Percentiles rank a stretch among this genome's conserved stretches.
Evolutionary conservation across 2,113 vertebrate genomes (phyloP).

Genomic region (Notarius lentiginosus): DNA sequence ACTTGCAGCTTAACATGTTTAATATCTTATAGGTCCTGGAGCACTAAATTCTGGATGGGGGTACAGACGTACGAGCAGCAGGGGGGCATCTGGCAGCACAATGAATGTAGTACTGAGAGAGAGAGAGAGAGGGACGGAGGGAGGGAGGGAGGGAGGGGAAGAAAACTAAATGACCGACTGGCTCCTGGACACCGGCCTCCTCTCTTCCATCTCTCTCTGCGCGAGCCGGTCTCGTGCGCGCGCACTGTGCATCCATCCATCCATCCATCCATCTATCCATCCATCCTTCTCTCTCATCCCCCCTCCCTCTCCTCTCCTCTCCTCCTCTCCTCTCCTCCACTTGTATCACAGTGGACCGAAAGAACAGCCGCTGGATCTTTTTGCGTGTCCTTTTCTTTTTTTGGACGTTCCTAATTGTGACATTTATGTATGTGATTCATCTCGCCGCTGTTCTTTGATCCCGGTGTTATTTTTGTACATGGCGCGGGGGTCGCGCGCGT

Average conservation of each 20-base stretch:
- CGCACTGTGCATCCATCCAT: conserved; percentile 6
- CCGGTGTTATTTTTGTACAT: conserved; percentile 5
- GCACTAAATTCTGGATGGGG: not conserved
- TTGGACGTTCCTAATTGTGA: not conserved
- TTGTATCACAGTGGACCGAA: conserved; percentile 46
- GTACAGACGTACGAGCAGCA: conserved; percentile 15
- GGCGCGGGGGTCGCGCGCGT: conserved; percentile 20
- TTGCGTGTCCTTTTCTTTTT: conserved; percentile 4
- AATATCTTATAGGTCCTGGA: not conserved
- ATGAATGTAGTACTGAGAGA: not conserved
- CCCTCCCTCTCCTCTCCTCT: conserved; percentile 11
- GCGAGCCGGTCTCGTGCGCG: not conserved
- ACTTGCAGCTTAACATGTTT: not conserved
- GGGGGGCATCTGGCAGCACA: not conserved
- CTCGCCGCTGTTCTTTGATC: not conserved
- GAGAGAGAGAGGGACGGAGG: not conserved
- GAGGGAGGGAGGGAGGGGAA: not conserved
- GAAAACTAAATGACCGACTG: not conserved
- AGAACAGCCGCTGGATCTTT: conserved; percentile 34
- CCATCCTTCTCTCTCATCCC: conserved; percentile 20
- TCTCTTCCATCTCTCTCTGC: conserved; percentile 31
- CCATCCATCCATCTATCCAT: conserved; percentile 9
- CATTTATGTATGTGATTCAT: not conserved
- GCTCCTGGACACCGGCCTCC: not conserved
- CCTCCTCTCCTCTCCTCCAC: conserved; percentile 23